Evolutionary conservation across 2,113 vertebrate species (phyloP).

Genomic region (Anseranas semipalmata): DNA sequence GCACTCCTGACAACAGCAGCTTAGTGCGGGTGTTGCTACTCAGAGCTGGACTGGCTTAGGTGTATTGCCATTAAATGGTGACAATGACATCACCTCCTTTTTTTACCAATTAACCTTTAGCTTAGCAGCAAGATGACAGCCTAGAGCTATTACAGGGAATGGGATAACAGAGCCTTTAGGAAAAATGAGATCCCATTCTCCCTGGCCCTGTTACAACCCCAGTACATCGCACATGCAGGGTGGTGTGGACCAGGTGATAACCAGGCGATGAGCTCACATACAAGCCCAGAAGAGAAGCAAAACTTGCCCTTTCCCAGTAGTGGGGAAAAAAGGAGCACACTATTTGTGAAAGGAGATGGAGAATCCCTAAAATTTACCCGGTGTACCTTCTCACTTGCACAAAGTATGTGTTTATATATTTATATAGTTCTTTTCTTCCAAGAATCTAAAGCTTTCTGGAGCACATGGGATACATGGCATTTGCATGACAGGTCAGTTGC

Average conservation of each 20-base stretch:
- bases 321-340: rapidly evolving
- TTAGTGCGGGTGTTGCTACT: rapidly evolving
- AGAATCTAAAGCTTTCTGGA: rapidly evolving
- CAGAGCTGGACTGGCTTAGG: not conserved
- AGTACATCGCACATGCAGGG: rapidly evolving
- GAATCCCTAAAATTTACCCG: not conserved
- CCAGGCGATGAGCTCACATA: not conserved
- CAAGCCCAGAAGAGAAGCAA: not conserved
- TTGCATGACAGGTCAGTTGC: no score
- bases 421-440: not conserved
- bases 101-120: not conserved
- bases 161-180: not conserved
- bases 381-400: not conserved
- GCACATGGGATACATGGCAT: rapidly evolving
- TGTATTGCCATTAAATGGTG: not conserved
- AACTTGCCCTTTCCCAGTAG: not conserved
- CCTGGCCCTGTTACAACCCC: not conserved
- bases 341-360: not conserved
- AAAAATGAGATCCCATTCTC: not conserved
- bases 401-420: not conserved
- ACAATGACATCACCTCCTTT: not conserved
- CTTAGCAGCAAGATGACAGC: not conserved
- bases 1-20: not conserved
- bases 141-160: not conserved
- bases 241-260: not conserved